Evolutionary conservation across 2,888 invertebrate genomes (phyloP), one percentile per base, ranked within the genome.

Genomic region (Belgica antarctica): DNA sequence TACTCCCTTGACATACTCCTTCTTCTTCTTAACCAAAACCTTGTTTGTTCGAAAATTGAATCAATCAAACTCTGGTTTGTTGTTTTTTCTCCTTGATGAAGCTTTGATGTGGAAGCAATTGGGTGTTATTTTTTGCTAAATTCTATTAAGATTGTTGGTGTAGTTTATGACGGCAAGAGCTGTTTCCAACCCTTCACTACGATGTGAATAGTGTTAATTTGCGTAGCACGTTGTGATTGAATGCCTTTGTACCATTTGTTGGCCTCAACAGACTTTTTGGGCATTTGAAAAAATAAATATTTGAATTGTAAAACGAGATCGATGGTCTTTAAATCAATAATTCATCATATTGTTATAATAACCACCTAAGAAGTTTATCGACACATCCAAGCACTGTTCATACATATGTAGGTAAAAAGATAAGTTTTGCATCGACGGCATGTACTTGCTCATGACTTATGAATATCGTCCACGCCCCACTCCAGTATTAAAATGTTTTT

Each of bases 161-260:
- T n/a, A n/a, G n/a, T n/a, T n/a, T n/a, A 41, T n/a, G 41, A 41
- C 41, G 15, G n/a, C 41, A 15, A 41, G n/a, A 41, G 41, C 41
- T 41, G 41, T 41, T 41, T n/a, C 8, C 41, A n/a, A 41, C 41
- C 41, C 27, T 25, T 25, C 34, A 15, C 19, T 31, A 22, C 8
- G 22, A 34, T 62, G 34, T 62, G 19, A 62, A 62, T 62, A 31
- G 62, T 62, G 62, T 31, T 62, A 62, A 62, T 62, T 62, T 27
- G 15, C 41, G 15, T 41, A 62, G 12, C 41, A 2, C 12, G n/a
- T 41, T 41, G 15, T 41, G 41, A 41, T 41, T 41, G 41, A 41
- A 15, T 41, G 41, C 41, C 15, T 2, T n/a, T n/a, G 41, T 41
- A n/a, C 15, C 41, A 5, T 41, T 5, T 2, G 8, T 3, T 10